Percentiles rank a stretch among this genome's conserved stretches.
phyloP scores from a whole-genome alignment of 2,113 vertebrate genomes.

The Gorsachius goisagi region DNA sequence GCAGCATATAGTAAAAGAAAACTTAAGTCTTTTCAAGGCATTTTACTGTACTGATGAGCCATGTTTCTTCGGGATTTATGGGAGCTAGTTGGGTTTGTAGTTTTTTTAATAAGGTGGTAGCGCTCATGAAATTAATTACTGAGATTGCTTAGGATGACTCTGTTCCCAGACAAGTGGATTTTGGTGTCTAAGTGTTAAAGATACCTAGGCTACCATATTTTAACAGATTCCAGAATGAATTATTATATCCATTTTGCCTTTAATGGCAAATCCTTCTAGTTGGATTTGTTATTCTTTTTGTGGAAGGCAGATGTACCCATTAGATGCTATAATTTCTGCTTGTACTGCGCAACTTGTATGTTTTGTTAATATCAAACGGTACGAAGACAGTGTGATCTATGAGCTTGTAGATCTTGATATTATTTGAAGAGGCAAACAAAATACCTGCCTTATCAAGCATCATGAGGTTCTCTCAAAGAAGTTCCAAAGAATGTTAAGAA shows the following conservation, averaged over 20 bases:
- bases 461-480: background rate
- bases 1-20: background rate
- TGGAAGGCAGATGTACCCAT: background rate
- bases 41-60: background rate
- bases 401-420: background rate
- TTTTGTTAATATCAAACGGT: background rate
- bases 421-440: background rate
- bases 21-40: background rate
- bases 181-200: background rate
- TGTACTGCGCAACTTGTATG: background rate
- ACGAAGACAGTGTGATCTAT: background rate
- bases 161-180: background rate
- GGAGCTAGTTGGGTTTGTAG: background rate
- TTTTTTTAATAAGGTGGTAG: background rate
- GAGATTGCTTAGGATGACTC: background rate
- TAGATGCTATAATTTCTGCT: background rate
- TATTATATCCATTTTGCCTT: background rate
- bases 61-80: background rate
- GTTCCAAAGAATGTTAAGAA: background rate
- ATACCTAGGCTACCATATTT: background rate
- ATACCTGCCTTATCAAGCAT: background rate
- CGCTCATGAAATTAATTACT: background rate
- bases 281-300: background rate
- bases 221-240: background rate
- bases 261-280: background rate